Conservation (phyloP, 2,797 vertebrate species). For the Mallotus villosus region DNA sequence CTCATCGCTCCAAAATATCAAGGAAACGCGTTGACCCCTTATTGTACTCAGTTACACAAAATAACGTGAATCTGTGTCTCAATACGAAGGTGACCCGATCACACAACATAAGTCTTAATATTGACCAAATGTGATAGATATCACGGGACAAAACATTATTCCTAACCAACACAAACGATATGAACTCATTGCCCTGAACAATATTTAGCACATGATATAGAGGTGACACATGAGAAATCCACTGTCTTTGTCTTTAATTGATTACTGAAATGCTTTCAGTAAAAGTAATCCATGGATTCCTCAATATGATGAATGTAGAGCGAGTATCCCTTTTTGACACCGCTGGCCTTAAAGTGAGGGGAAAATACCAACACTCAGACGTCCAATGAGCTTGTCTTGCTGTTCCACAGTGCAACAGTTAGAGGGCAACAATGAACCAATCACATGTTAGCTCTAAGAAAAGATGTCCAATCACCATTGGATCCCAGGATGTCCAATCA, state of each 20-base stretch:
- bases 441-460: constrained; percentile 61
- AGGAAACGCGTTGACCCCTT: constrained; percentile 33
- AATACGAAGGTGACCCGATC: neutral
- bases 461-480: constrained; percentile 65
- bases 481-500: constrained; percentile 70
- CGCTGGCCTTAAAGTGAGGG: constrained; percentile 30
- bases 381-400: constrained; percentile 34
- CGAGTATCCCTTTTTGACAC: constrained; percentile 15
- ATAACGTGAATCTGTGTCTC: neutral
- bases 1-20: constrained; percentile 16
- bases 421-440: constrained; percentile 54
- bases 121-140: constrained; percentile 22
- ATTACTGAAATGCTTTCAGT: constrained; percentile 69
- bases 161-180: constrained; percentile 26
- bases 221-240: constrained; percentile 37
- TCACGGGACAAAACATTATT: neutral
- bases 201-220: constrained; percentile 9
- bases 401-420: constrained; percentile 70
- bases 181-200: constrained; percentile 18
- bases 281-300: constrained; percentile 39
- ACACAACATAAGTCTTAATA: constrained; percentile 40
- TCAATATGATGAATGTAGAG: constrained; percentile 39
- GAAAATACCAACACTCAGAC: constrained; percentile 5
- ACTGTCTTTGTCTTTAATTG: constrained; percentile 62
- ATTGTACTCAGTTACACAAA: constrained; percentile 49